A percentile compares a stretch with the other conserved stretches of the same genome.
Evolutionary conservation across 2,113 vertebrate genomes (phyloP).

Genomic region (Ondatra zibethicus): DNA sequence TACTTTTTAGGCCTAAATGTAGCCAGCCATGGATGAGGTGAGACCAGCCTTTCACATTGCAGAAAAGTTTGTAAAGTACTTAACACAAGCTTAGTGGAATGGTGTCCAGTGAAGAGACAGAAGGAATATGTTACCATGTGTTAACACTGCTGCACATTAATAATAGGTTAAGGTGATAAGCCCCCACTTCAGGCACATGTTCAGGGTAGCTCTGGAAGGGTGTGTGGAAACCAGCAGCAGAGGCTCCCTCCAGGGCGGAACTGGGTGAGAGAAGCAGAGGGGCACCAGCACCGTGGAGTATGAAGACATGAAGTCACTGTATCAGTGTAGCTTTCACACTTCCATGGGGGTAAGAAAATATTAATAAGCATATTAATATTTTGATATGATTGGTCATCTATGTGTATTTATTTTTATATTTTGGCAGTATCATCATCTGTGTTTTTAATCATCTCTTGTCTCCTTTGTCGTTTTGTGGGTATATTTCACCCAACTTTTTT

Average conservation of each 20-base stretch:
- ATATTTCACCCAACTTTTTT: constrained; percentile 16
- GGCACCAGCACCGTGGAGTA: background rate
- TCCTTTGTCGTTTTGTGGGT: constrained; percentile 36
- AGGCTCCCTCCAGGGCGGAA: background rate
- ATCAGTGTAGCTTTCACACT: constrained; percentile 26
- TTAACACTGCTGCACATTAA: background rate
- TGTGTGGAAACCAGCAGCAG: background rate
- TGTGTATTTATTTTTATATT: background rate
- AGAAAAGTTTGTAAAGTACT: background rate
- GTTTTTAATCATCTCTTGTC: background rate
- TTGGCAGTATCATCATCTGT: background rate
- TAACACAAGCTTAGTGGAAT: background rate
- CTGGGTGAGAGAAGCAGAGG: background rate
- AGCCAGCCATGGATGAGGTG: background rate
- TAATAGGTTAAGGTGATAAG: background rate
- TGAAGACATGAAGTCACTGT: background rate
- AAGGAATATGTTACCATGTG: background rate
- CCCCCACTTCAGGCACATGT: background rate
- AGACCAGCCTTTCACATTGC: background rate
- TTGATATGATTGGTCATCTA: background rate
- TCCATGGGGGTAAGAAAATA: background rate
- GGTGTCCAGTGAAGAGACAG: background rate
- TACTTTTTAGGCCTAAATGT: background rate
- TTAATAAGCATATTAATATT: background rate
- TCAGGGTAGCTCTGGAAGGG: background rate